Evolutionary conservation across 2,797 vertebrate genomes (phyloP), one percentile per base, ranked within the genome.

Genomic region (Epinephelus awoara): DNA sequence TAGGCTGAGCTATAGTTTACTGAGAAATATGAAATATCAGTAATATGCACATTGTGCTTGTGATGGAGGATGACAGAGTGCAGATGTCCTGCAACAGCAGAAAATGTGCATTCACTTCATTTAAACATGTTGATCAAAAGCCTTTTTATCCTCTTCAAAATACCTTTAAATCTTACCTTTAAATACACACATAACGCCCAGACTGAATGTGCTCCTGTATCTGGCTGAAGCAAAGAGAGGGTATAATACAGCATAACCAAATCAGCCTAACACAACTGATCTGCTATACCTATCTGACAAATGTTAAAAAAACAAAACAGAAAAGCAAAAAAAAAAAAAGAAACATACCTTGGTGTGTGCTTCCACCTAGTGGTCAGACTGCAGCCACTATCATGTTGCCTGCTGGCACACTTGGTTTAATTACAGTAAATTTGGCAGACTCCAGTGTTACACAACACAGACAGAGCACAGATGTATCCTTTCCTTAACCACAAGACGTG

Each of bases 341-440:
- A 29, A 29, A 29, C 27, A 29, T 29, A 29, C 27, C 27, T 29
- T 50, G 65, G 66, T 59, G 79, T 67, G 23, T 88, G 84, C 75
- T 83, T 57, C 91, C 91, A 84, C 67, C 88, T 91, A 51, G 90
- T 90, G 91, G 83, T 63, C 29, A 46, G 0, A 42, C 1, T 18
- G n/a, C 12, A 11, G 21, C 47, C 2, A 13, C 0, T 25, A 9
- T 34, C 6, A 27, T 34, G 12, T 0, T 2, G 12, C 25, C 40
- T 67, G 51, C 65, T 61, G 83, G 19, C 51, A 51, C 25, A 42
- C 42, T 54, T 49, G 2, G 29, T 58, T 62, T 63, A 44, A 52
- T 72, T 19, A 52, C 62, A 79, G 46, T 27, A 15, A 14, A 77
- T 72, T 27, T 77, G 68, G 59, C 73, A 72, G 55, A 23, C 18